Evolutionary conservation across 1,140 invertebrate species (phyloP), one percentile per base, ranked within the genome.

Genomic region (Lepidurus couesii): DNA sequence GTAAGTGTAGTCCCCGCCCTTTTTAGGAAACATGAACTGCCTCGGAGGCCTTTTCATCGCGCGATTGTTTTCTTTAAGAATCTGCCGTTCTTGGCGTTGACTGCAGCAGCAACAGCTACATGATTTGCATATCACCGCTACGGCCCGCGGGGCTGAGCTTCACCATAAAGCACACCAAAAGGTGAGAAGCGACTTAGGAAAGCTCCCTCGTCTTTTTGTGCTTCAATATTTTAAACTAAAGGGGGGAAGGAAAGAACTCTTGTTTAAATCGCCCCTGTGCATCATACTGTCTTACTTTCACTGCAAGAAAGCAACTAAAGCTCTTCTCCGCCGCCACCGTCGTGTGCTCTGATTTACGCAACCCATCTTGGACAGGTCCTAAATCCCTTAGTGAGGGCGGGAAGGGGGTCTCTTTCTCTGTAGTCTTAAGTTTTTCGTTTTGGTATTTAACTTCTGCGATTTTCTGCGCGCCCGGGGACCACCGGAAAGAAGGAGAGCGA

Each of bases 11-110:
- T 65, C 53, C 3, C 53, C 53, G 53, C 53, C 53, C 21, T 65
- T 65, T 65, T 65, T 21, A 65, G 16, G 13, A 65, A 65, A 65
- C 53, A 65, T 21, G 16, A 65, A 13, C n/a, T 65, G 13, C 53
- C 53, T 16, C 13, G 1, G 53, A 65, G 21, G 3, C 53, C 21
- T 13, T 65, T 21, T 21, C 21, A n/a, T 65, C 53, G 16, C 4
- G 53, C 9, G 16, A 65, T 65, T 65, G 53, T 65, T 65, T 65
- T 65, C 53, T 65, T 65, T 65, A 65, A 65, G 53, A 65, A 65
- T 65, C 53, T 65, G 13, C 53, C 21, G 53, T 65, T 65, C 53
- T n/a, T 16, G 53, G 53, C 53, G 53, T 65, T 13, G 21, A 65
- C 34, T 34, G 53, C n/a, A 21, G 53, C 53, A 65, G 53, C 53